Base-by-base conservation (phyloP, 2,113 vertebrate species). In the Mobula birostris region DNA sequence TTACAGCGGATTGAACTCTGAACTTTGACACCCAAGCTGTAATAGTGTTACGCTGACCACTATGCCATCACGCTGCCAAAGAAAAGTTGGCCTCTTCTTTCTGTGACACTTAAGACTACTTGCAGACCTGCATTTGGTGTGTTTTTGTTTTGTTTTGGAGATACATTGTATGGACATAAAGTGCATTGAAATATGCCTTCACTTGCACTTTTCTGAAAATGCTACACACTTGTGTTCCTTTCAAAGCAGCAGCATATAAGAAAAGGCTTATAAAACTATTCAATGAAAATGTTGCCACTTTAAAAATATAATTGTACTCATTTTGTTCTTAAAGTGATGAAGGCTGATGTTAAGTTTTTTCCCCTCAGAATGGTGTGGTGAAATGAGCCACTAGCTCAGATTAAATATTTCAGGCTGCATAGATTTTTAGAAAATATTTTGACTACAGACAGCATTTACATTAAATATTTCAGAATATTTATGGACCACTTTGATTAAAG, bases 381-480 rank as follows among this genome's bases (percentile, higher is more conserved):
- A 36, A 93, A 93, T 93, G 19, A 93, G 74, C 48, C 9, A 63
- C 3, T 15, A 48, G 36, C 19, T 74, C 70, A 93, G n/a, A 74
- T 56, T 48, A 56, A 74, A 74, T 72, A 40, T 74, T 24, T 27
- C 21, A 56, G 36, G 36, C 70, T 48, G 68, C 36, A 74, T 32
- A 48, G 68, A 93, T 74, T 93, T n/a, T 74, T 48, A 63, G 85
- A 88, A 32, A 66, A 66, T 88, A 27, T 29, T 21, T 21, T 36
- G 66, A 72, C 2, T 70, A 72, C 24, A 93, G 7, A 66, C 40
- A 48, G 12, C 8, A 27, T 15, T 56, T 93, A 93, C 36, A 93
- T 40, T 56, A 74, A 93, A 74, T 74, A 93, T 74, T 93, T 74
- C 68, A 48, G 19, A 48, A 48, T 74, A 93, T 93, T 74, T 72